Evolutionary conservation across 2,797 vertebrate genomes (phyloP).

Genomic region (Scolopax rusticola): DNA sequence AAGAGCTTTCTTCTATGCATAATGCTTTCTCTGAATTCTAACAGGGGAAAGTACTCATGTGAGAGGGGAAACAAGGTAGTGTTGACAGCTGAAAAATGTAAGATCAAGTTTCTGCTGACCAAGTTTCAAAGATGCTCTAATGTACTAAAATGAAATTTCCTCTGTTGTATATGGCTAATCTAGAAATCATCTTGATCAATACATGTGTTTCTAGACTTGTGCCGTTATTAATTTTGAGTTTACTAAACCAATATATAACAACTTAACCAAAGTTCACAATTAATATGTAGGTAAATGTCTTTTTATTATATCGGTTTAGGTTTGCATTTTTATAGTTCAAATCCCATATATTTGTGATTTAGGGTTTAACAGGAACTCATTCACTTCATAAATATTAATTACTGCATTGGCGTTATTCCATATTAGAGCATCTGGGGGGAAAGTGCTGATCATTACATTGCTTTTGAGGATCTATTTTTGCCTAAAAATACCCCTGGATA

Average conservation of each 20-base stretch:
- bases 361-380: conserved; percentile 45
- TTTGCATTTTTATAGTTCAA: conserved; percentile 58
- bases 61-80: background rate
- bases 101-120: background rate
- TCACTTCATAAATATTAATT: conserved; percentile 80
- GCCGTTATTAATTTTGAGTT: conserved; percentile 47
- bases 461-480: conserved; percentile 65
- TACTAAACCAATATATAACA: conserved; percentile 19
- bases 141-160: conserved; percentile 21
- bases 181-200: conserved; percentile 1
- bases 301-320: conserved; percentile 49
- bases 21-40: background rate
- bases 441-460: conserved; percentile 73
- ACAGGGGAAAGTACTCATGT: background rate
- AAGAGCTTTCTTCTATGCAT: background rate
- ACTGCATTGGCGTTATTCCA: conserved; percentile 44
- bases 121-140: background rate
- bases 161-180: background rate
- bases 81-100: background rate
- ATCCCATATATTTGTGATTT: conserved; percentile 64
- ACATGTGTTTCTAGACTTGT: background rate
- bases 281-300: conserved; percentile 50
- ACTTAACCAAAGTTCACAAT: conserved; percentile 15
- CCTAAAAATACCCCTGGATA: conserved; percentile 61
- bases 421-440: conserved; percentile 59